Evolutionary conservation across 2,888 invertebrate genomes (phyloP).

Genomic region (Tetranychus piercei): DNA sequence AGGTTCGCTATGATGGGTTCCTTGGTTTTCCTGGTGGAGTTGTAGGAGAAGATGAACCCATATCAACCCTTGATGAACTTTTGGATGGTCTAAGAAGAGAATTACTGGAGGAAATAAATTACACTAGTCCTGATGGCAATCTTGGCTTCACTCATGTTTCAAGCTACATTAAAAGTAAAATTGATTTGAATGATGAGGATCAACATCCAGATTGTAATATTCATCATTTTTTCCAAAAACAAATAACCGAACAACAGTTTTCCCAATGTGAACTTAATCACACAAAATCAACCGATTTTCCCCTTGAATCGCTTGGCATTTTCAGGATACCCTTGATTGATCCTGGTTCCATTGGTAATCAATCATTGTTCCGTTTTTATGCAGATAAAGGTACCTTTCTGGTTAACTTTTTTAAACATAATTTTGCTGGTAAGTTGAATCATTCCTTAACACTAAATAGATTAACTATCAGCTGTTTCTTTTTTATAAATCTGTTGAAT

Average conservation of each 20-base stretch:
- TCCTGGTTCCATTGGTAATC: background rate
- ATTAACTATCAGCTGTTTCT: background rate
- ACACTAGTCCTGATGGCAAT: background rate
- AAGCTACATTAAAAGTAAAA: background rate
- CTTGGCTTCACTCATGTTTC: background rate
- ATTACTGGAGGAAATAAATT: conserved; percentile 5
- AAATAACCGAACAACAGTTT: background rate
- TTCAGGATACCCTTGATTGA: conserved; percentile 3
- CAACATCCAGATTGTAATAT: background rate
- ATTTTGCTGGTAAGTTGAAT: background rate
- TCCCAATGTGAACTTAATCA: background rate
- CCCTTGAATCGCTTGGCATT: background rate
- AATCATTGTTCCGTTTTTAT: background rate
- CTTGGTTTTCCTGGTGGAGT: conserved; percentile 6
- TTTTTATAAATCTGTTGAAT: background rate
- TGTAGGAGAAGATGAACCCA: background rate
- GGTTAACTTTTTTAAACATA: background rate
- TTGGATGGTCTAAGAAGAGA: background rate
- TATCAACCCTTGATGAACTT: background rate
- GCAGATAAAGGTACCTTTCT: background rate
- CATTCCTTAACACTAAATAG: background rate
- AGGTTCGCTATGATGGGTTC: background rate
- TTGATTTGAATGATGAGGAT: background rate
- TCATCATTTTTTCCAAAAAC: background rate
- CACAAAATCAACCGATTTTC: background rate